Base-by-base conservation (phyloP, 2,888 invertebrate genomes). In the Agrilus cyanescens region DNA sequence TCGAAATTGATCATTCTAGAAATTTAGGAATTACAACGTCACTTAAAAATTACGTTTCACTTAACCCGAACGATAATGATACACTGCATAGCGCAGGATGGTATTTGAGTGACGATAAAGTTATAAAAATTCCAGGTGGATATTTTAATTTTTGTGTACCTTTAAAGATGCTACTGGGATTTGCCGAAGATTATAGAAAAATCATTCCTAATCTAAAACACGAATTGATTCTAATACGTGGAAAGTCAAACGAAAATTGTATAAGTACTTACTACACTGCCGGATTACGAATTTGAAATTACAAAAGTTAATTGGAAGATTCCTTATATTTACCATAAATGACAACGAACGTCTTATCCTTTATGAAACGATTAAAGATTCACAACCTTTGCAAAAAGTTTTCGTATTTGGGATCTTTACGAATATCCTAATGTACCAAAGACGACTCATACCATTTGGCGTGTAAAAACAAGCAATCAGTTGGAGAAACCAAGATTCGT, bases 121-220 rank as follows among this genome's bases (percentile, higher is more conserved):
- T 8, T 16, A 18, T 52, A 30, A 38, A 41, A 2, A 37, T 53
- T 38, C 40, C 31, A 20, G 20, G 45, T 20, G 56, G 55, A 8
- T 14, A 41, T 15, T 35, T 40, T 15, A 38, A 12, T 34, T 37
- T 38, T 10, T 41, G 43, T 12, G 31, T 45, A 12, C 46, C 60
- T 12, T 47, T 63, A 12, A 56, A 53, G 43, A 48, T 51, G 41
- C 20, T 63, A 13, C 42, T 64, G 12, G 62, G 60, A 4, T 63
- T 62, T 50, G 55, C 55, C 32, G 59, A 62, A 49, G 59, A 65
- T 48, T 65, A 58, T 46, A 56, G 55, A 30, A 60, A 59, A 53
- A 57, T 65, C 38, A 51, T 63, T 40, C 47, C 64, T 2, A 65
- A 65, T 49, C 55, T 56, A 42, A 60, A 59, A 53, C 63, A 65